These are phyloP conservation scores for Pelvicachromis taeniatus DNA, from an alignment of 2,113 vertebrate species.

Conservation along the genomic window DNA sequence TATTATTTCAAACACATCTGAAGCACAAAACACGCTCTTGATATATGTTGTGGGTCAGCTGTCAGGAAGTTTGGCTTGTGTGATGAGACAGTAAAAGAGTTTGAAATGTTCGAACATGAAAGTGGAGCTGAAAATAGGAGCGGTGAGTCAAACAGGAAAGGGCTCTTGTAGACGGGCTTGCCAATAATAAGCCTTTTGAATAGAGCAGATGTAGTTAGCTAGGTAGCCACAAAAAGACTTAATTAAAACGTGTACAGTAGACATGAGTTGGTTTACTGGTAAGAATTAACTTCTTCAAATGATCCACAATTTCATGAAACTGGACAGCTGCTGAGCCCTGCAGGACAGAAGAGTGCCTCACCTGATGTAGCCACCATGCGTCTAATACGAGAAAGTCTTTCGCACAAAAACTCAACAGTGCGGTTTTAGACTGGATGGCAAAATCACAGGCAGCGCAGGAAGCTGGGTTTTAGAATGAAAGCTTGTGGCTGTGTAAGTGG, in stretches of 20 bases:
- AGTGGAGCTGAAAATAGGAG: conserved; percentile 42
- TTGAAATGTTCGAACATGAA: conserved; percentile 32
- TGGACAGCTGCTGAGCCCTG: background rate
- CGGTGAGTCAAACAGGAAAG: conserved; percentile 34
- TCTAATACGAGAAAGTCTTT: background rate
- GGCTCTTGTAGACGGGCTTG: conserved; percentile 6
- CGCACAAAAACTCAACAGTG: background rate
- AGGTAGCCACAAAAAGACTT: conserved; percentile 20
- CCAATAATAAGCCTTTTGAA: conserved; percentile 16
- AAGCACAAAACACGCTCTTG: conserved; percentile 6
- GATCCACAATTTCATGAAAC: background rate
- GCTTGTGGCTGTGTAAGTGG: conserved; percentile 1
- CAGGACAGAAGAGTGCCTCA: background rate
- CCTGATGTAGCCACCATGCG: background rate
- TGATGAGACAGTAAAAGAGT: conserved; percentile 17
- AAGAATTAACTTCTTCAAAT: background rate
- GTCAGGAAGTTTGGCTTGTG: conserved; percentile 32
- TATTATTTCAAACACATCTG: background rate
- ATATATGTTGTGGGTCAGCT: conserved; percentile 3
- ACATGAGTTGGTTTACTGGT: background rate
- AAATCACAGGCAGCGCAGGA: conserved; percentile 2
- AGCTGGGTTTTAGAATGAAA: conserved; percentile 3
- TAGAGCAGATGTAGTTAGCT: conserved; percentile 21
- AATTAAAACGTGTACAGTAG: conserved; percentile 32
- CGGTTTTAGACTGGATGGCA: background rate